Evolutionary conservation across 2,113 vertebrate species (phyloP), one percentile per base, ranked within the genome.

Genomic region (Chelonoidis abingdonii): DNA sequence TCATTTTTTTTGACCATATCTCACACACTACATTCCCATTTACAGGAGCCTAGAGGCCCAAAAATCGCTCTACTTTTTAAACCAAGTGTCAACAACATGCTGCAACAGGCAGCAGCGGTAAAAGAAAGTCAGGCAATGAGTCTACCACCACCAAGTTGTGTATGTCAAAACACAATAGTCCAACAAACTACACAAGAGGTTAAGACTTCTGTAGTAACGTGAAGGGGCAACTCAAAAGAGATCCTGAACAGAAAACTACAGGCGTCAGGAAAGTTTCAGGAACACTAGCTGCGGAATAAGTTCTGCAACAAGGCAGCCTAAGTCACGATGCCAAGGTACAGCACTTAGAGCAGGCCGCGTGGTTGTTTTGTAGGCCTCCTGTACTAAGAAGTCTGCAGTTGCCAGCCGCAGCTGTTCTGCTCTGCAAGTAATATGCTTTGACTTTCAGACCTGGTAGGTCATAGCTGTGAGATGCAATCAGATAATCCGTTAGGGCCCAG

Each of bases 331-430:
- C 27, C 38, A 17, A 59, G 44, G 65, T 50, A 3, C 1, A 0
- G 88, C 56, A 24, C 0, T 50, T 56, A 72, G 38, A 81, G 50
- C 54, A 3, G 78, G 80, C 41, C 10, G 85, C 2, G 21, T 86
- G 31, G 27, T 1, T 13, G n/a, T 57, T 78, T 52, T 12, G 47
- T n/a, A 75, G 72, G 1, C 8, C 35, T 82, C 21, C 79, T 1
- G 0, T 0, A 22, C 86, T 80, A 44, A 29, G 31, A 17, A 41
- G 50, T 1, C 6, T 16, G 2, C 1, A 80, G 89, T 62, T 0
- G 4, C 1, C 9, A 2, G 83, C 22, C 78, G 2, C 47, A 16
- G 81, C 41, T 8, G 0, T 72, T 8, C 1, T 5, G 5, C 84
- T 11, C 29, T 84, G 35, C 53, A 29, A 38, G 3, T 10, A 2